Evolutionary conservation across 1,140 invertebrate genomes (phyloP), one percentile per base, ranked within the genome.

Genomic region (Lanistes nyassanus): DNA sequence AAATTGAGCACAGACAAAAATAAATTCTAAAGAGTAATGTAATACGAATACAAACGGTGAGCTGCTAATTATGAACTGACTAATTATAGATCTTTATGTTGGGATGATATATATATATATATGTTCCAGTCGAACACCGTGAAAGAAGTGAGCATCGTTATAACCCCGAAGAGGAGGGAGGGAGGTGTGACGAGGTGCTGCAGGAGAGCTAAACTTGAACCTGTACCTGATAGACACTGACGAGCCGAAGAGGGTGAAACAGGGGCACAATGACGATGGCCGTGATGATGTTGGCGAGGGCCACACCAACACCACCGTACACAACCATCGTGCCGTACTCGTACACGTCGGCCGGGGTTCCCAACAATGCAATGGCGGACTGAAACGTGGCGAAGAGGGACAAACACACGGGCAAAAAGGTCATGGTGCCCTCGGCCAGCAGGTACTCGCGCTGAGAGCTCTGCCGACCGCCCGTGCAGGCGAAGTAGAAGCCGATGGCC

Each of bases 161-260:
- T n/a, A n/a, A n/a, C n/a, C n/a, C n/a, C n/a, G n/a, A n/a, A n/a
- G n/a, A n/a, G 13, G 13, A 13, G n/a, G 13, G 53, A 55, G n/a
- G n/a, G 13, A n/a, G 13, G 53, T n/a, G 13, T n/a, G n/a, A 55
- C 13, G 53, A 13, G 53, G 13, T 55, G 13, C 23, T 23, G 31
- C 7, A 67, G 13, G 65, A 53, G 55, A 70, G 29, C 7, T 51
- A 11, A 39, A 56, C 16, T n/a, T n/a, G n/a, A n/a, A n/a, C 39
- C 23, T 75, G 94, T 91, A 95, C 94, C 92, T 97, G 94, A 88
- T 97, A 97, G 71, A 94, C 94, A 85, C 95, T 96, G 3, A 94
- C 94, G 76, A 93, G 92, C 87, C 94, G 93, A 26, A 97, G 87
- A 72, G 93, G 93, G 86, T 94, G 97, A 84, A 97, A 97, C 13